Conservation (phyloP, 1,140 invertebrate genomes). For the Drosophila orena region DNA sequence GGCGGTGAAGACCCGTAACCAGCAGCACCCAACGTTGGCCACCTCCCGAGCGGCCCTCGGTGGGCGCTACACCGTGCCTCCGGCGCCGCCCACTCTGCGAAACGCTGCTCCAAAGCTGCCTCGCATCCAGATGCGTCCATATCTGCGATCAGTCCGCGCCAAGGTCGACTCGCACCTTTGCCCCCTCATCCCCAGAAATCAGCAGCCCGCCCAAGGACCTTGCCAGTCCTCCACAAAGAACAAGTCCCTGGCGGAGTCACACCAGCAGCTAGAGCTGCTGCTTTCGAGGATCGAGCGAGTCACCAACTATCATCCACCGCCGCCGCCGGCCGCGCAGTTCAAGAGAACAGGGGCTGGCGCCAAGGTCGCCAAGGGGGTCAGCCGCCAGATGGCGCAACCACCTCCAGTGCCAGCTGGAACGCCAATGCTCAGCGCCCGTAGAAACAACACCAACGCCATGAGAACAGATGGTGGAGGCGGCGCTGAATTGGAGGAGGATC, state of each 20-base stretch:
- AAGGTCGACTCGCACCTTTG: constrained; percentile 36
- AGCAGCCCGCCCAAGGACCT: not conserved
- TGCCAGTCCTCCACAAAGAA: not conserved
- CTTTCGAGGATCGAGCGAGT: constrained; percentile 46
- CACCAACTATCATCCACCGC: constrained; percentile 4
- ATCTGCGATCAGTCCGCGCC: constrained; percentile 13
- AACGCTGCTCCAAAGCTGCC: not conserved
- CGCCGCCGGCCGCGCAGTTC: not conserved
- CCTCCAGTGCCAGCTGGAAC: constrained; percentile 49
- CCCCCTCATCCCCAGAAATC: not conserved
- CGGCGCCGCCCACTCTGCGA: not conserved
- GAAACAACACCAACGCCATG: not conserved
- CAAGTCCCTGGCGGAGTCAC: constrained; percentile 44
- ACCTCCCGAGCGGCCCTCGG: not conserved
- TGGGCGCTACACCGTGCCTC: not conserved
- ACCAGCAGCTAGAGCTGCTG: constrained; percentile 56
- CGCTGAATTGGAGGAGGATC: not conserved
- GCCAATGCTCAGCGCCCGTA: constrained; percentile 46
- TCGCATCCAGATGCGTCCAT: not conserved
- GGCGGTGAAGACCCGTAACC: constrained; percentile 4
- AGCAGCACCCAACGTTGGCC: not conserved
- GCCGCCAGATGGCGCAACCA: constrained; percentile 22
- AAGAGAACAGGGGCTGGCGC: constrained; percentile 3
- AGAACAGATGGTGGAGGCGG: not conserved
- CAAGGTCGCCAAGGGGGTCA: not conserved